phyloP scores from a whole-genome alignment of 2,888 invertebrate genomes.

The Drosophila infuscata region DNA sequence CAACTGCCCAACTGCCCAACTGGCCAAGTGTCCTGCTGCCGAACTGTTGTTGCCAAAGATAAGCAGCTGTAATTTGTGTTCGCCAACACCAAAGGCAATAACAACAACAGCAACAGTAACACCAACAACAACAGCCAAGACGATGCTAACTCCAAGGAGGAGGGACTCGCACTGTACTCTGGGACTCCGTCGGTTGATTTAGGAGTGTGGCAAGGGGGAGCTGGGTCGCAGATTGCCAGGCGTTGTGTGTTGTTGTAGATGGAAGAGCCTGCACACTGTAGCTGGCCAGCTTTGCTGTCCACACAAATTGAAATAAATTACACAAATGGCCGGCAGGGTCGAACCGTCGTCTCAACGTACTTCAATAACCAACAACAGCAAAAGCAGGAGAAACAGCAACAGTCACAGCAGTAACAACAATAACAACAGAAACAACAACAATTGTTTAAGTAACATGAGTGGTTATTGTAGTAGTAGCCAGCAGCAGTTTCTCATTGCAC shows the following conservation, averaged over 20 bases:
- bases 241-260: slow-evolving; percentile 66
- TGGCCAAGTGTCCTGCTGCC: slow-evolving; percentile 6
- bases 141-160: slow-evolving; percentile 42
- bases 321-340: slow-evolving; percentile 66
- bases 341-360: slow-evolving; percentile 50
- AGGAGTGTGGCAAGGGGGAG: slow-evolving; percentile 60
- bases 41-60: slow-evolving; percentile 69
- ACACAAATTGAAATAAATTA: slow-evolving; percentile 81
- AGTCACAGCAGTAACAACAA: slow-evolving; percentile 10
- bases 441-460: slow-evolving; percentile 50
- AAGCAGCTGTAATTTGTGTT: slow-evolving; percentile 79
- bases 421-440: slow-evolving; percentile 11
- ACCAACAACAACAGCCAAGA: slow-evolving; percentile 44
- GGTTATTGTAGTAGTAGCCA: slow-evolving; percentile 68
- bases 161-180: slow-evolving; percentile 1
- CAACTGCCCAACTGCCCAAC: slow-evolving; percentile 22
- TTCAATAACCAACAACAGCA: slow-evolving; percentile 59
- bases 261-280: slow-evolving; percentile 66
- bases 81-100: slow-evolving; percentile 72
- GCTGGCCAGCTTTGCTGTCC: slow-evolving; percentile 72
- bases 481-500: slow-evolving; percentile 42
- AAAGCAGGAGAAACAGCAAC: slow-evolving; percentile 13
- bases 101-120: slow-evolving; percentile 26
- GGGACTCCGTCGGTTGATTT: slow-evolving; percentile 60
- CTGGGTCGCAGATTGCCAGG: background rate